Percentiles rank a stretch among this genome's conserved stretches.
Conservation (phyloP, 2,113 vertebrate genomes). For the Nothoprocta perdicaria region DNA sequence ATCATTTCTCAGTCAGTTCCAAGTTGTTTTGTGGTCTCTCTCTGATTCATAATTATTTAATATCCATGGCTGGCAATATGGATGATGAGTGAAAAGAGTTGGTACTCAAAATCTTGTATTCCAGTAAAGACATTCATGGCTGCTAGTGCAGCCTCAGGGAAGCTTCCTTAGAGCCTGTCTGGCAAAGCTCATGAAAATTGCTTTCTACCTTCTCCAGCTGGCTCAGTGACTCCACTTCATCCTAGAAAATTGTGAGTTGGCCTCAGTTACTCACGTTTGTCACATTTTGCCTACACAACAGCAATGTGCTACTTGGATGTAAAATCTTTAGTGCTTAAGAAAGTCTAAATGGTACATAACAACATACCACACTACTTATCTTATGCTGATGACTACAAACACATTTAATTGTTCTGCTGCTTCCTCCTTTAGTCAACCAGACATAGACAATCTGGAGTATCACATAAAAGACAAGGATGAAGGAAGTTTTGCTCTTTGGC, state of each 20-base stretch:
- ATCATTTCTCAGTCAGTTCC: neutral
- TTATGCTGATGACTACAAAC: neutral
- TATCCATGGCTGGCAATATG: neutral
- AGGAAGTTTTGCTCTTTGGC: neutral
- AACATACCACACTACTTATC: neutral
- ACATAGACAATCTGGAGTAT: neutral
- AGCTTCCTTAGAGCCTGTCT: conserved; percentile 17
- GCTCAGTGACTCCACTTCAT: conserved; percentile 5
- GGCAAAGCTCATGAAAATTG: neutral
- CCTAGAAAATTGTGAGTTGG: neutral
- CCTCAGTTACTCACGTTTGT: conserved; percentile 26
- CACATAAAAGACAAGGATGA: neutral
- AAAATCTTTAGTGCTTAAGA: neutral
- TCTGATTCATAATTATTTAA: neutral
- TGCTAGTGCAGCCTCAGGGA: neutral
- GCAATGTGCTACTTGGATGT: neutral
- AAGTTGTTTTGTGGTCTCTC: neutral
- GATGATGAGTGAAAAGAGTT: neutral
- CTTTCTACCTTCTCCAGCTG: conserved; percentile 51
- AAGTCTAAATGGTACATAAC: neutral
- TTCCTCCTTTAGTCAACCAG: neutral
- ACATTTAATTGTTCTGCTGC: neutral
- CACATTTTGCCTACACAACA: neutral
- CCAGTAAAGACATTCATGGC: neutral
- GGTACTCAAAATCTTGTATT: conserved; percentile 1